Base-by-base conservation (phyloP, 2,888 invertebrate genomes). In the Orthosia cruda region DNA sequence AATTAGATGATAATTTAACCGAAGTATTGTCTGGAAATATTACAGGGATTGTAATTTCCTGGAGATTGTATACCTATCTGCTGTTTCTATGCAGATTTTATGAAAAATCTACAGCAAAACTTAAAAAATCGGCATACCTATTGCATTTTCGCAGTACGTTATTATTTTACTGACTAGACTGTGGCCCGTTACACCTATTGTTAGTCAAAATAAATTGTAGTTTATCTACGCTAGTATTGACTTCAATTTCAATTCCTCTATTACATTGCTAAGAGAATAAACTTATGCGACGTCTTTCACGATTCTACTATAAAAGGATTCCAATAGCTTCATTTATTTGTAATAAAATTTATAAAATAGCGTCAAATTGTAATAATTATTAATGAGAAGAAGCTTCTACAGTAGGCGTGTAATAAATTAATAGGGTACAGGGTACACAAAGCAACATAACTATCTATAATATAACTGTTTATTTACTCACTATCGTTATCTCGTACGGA, bases 381-480 rank as follows among this genome's bases (percentile, higher is more conserved):
- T 72, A 80, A 57, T 75, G 61, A 80, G 58, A 50, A 69, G 71
- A 71, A 80, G 66, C 71, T 57, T 69, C 55, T 62, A 62, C 61
- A 71, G 69, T 76, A 82, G 83, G 83, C 83, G 78, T 86, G 64
- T 73, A 55, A 71, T 49, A 71, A 71, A 72, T 45, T 59, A 61
- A 5, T 52, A 66, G 11, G 13, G 57, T 47, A 57, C 57, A 66
- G 11, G 11, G 57, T 47, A 57, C 57, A 69, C 52, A 61, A 55
- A 65, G 55, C 47, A 63, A 69, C 32, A 70, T 40, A 52, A 50
- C 4, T 50, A 68, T 5, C 26, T 50, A 12, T 16, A 65, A 0
- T n/a, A 64, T 13, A 71, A 66, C 50, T 63, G 63, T 81, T 70
- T 81, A 75, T 73, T 26, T 77, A 87, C 86, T 87, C 69, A 87